Evolutionary conservation across 2,888 invertebrate genomes (phyloP).

Genomic region (Eucriotettix oculatus): DNA sequence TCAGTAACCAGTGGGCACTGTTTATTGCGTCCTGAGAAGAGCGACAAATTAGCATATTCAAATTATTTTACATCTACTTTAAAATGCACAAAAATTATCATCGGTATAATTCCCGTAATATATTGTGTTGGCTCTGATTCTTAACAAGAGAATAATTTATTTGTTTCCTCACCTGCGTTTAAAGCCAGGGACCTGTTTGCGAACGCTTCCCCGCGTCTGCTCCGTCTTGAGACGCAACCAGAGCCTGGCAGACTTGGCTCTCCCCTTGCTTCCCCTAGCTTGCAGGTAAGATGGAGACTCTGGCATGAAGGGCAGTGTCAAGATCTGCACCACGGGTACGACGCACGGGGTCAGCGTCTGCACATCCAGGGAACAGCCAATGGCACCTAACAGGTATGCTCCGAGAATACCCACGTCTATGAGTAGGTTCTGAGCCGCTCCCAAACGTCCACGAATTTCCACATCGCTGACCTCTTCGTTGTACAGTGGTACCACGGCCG

Average conservation of each 20-base stretch:
- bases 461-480: not conserved
- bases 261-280: not conserved
- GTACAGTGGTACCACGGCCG: not conserved
- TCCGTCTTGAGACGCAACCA: not conserved
- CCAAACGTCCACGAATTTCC: not conserved
- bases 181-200: not conserved
- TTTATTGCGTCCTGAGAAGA: too few relatives aligned
- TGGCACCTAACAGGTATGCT: not conserved
- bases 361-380: not conserved
- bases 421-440: not conserved
- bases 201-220: not conserved
- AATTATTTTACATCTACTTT: too few relatives aligned
- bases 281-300: not conserved
- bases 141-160: too few relatives aligned
- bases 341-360: not conserved
- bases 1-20: too few relatives aligned
- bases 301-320: not conserved
- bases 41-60: too few relatives aligned
- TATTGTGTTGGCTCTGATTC: too few relatives aligned
- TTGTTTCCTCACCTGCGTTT: too few relatives aligned
- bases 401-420: not conserved
- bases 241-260: not conserved
- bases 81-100: too few relatives aligned
- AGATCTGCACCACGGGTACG: not conserved
- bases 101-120: too few relatives aligned